Base-by-base conservation (phyloP, 2,113 vertebrate species). In the Isichthys henryi region DNA sequence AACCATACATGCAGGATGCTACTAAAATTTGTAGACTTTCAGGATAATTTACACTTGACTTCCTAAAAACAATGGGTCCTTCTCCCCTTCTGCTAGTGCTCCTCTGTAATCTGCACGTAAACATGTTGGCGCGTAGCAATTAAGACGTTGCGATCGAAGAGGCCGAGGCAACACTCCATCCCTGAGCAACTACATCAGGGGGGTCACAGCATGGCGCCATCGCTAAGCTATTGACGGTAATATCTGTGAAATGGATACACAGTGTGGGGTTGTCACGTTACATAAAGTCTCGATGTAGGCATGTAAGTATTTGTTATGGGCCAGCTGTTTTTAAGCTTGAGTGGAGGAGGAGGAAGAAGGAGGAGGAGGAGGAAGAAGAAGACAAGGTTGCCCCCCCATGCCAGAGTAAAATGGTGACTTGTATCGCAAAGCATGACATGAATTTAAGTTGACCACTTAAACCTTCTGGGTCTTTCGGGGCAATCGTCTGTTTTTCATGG, bases 221-320 rank as follows among this genome's bases (percentile, higher is more conserved):
- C 19, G 3, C 70, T 56, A 6, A n/a, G 19, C 49, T n/a, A 56
- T 83, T 23, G 49, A 87, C 48, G 15, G 27, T 87, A 87, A 87
- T 56, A 66, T 88, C 74, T 89, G 49, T 53, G 74, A 89, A 83
- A 31, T 48, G n/a, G 74, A 53, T 43, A 21, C 88, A 82, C 70
- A 56, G 70, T 77, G 27, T 89, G 74, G 17, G 46, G 49, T 82
- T 56, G 74, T 70, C 74, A 82, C 48, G 39, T 35, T 43, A 6
- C 50, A 80, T 88, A 80, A 88, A 56, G 48, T 52, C 23, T 52
- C n/a, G 52, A 35, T 39, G 7, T 43, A 8, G 86, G 15, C 31
- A 35, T 53, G 86, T 8, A 19, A 87, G 52, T 19, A 10, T 56
- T 80, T 86, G 17, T 52, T 53, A 87, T 56, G 15, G 50, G 13